phyloP scores from a whole-genome alignment of 2,797 vertebrate genomes.

The Phaenicophaeus curvirostris region DNA sequence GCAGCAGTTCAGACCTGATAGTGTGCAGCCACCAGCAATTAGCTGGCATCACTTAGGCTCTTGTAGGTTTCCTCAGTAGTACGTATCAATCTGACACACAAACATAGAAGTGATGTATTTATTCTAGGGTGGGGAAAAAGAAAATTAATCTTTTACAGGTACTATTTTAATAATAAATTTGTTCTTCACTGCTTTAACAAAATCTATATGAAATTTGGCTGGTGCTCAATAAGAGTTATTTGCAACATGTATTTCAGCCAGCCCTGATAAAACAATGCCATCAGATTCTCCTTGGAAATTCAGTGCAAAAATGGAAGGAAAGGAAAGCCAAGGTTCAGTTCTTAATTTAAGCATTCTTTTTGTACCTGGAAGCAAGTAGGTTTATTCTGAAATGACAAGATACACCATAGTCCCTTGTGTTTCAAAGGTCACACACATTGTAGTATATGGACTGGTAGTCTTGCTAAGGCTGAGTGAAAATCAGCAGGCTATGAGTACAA shows the following conservation, averaged over 20 bases:
- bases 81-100: neutral
- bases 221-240: neutral
- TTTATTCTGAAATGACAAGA: neutral
- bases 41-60: neutral
- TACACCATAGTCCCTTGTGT: neutral
- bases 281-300: neutral
- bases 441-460: neutral
- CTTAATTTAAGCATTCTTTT: neutral
- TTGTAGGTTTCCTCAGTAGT: neutral
- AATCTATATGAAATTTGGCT: neutral
- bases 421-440: neutral
- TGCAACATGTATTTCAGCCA: neutral
- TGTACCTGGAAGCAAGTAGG: neutral
- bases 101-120: neutral
- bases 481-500: neutral
- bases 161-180: neutral
- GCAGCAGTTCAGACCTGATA: neutral
- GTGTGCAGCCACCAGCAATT: neutral
- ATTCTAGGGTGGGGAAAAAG: neutral
- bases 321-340: neutral
- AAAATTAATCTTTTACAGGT: neutral
- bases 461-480: neutral
- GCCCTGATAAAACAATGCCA: neutral
- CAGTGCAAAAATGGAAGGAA: neutral
- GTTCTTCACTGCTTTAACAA: neutral